Evolutionary conservation across 2,797 vertebrate species (phyloP), one percentile per base, ranked within the genome.

Genomic region (Sorex maritimensis): DNA sequence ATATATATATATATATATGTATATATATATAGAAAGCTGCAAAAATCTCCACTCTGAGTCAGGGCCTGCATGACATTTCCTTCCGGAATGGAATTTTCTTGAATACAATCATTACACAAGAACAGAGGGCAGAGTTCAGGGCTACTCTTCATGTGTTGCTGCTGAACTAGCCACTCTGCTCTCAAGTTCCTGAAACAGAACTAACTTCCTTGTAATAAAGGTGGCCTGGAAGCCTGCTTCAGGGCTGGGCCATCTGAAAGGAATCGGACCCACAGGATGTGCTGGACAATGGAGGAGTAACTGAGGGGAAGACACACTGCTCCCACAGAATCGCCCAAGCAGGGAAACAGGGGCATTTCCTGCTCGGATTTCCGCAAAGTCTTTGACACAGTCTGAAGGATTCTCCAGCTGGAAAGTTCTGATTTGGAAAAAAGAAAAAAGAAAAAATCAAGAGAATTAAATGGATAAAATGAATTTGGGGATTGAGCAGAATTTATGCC

Each of bases 211-310:
- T 82, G 99, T 99, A 34, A 98, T 97, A 95, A 99, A 99, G 0
- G 97, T 97, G 77, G 98, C 98, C 96, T 98, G 98, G 98, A 99
- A 99, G 92, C 99, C 99, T 4, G 81, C 55, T 77, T 91, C 98
- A 2, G 96, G 98, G 67, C 90, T 0, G 98, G 98, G 1, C 96
- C 88, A 38, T 99, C 99, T 0, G 99, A 99, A 81, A 98, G 97
- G 93, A 99, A 99, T 96, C 98, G 99, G 55, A 99, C 61, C 99
- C 99, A 99, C 44, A 99, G 98, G 69, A 98, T 77, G 14, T 99
- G 99, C 14, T 98, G 99, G 2, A 97, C 24, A 26, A 98, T 93
- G 26, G 99, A 99, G 0, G 98, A 99, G 71, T 99, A 99, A 97
- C 99, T 99, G 52, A 97, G 97, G 28, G 99, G 99, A 5, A 99